A percentile compares a stretch with the other conserved stretches of the same genome.
Evolutionary conservation across 2,888 invertebrate genomes (phyloP).

Genomic region (Tetragonula carbonaria): DNA sequence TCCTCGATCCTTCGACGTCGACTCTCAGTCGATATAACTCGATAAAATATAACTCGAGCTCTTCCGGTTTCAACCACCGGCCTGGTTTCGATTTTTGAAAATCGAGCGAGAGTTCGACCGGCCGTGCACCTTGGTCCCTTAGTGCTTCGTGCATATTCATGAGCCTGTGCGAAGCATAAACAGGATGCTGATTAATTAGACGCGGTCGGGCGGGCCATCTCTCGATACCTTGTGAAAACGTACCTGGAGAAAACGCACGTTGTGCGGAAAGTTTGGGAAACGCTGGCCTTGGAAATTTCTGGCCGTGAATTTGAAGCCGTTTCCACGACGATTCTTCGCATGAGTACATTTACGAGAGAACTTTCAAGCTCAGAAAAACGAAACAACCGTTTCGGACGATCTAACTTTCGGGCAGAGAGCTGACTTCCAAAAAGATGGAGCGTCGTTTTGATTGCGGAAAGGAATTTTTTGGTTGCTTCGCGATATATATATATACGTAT

Average conservation of each 20-base stretch:
- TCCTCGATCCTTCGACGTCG: no score
- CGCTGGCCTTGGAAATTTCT: slow-evolving; percentile 23
- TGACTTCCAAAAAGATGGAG: neutral
- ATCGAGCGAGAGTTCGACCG: slow-evolving; percentile 1
- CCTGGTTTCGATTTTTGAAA: neutral
- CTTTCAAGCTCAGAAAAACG: slow-evolving; percentile 29
- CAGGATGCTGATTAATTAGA: slow-evolving; percentile 69
- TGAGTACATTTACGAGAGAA: slow-evolving; percentile 14
- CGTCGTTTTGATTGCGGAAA: neutral
- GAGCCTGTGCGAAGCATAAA: slow-evolving; percentile 62
- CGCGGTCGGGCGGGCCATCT: slow-evolving; percentile 32
- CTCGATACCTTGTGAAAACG: slow-evolving; percentile 18
- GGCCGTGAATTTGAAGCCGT: slow-evolving; percentile 20
- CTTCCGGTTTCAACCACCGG: neutral
- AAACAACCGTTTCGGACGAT: slow-evolving; percentile 3
- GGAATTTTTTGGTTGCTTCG: slow-evolving; percentile 22
- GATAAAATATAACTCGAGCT: no score
- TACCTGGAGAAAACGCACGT: slow-evolving; percentile 37
- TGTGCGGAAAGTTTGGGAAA: slow-evolving; percentile 46
- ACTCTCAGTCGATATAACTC: no score
- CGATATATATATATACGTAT: neutral
- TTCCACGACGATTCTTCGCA: slow-evolving; percentile 20
- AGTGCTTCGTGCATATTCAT: slow-evolving; percentile 66
- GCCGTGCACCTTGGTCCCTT: slow-evolving; percentile 25
- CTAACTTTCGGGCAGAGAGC: slow-evolving; percentile 21